Evolutionary conservation across 2,113 vertebrate species (phyloP).

Genomic region (Sardina pilchardus): DNA sequence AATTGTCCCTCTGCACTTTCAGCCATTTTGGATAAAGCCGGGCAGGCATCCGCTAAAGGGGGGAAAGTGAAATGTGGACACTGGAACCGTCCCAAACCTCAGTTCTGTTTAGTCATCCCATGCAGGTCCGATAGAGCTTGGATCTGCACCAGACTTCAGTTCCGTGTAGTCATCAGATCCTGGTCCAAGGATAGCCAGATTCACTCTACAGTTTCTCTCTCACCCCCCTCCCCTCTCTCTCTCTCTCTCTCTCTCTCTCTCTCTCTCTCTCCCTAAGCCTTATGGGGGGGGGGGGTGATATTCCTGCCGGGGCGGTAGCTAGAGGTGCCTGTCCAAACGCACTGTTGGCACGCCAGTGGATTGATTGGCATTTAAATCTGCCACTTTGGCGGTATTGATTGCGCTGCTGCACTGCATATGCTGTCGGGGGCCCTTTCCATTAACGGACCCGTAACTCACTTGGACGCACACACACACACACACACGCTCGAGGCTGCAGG

Average conservation of each 20-base stretch:
- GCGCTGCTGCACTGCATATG: constrained; percentile 21
- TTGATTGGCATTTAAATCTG: constrained; percentile 51
- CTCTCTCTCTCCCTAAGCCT: neutral
- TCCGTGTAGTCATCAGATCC: constrained; percentile 7
- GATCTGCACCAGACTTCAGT: neutral
- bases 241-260: neutral
- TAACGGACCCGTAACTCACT: constrained; percentile 1
- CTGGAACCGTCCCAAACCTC: neutral
- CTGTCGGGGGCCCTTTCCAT: constrained; percentile 9
- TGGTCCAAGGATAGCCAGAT: neutral
- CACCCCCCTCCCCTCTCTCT: neutral
- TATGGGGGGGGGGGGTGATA: neutral
- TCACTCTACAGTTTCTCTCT: neutral
- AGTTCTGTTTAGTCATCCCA: neutral
- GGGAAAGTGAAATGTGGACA: neutral
- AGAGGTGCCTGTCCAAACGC: constrained; percentile 2
- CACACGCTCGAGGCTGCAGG: neutral
- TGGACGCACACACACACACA: no score
- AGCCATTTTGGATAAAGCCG: neutral
- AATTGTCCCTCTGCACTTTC: neutral
- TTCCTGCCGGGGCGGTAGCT: neutral
- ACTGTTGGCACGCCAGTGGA: constrained; percentile 45
- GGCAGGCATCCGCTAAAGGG: neutral
- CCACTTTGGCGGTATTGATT: constrained; percentile 40
- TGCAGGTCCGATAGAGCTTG: neutral